A percentile compares a stretch with the other conserved stretches of the same genome.
These are phyloP conservation scores for Leucopsar rothschildi DNA, from an alignment of 2,113 vertebrate species.

Conservation along the genomic window DNA sequence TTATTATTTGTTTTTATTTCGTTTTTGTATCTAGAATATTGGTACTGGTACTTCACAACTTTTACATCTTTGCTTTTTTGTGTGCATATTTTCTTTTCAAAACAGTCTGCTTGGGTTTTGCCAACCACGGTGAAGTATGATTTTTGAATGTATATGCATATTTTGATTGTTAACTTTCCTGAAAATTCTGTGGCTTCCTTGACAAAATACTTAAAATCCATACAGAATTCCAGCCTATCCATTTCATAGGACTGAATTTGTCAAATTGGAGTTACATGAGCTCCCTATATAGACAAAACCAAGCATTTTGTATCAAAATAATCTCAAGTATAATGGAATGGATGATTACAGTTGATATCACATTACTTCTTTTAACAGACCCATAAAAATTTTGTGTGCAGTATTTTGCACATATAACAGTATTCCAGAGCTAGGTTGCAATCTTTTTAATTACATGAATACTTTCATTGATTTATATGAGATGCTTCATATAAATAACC, in stretches of 20 bases:
- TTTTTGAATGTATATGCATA: neutral
- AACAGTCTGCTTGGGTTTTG: neutral
- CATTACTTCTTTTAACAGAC: neutral
- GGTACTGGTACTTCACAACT: neutral
- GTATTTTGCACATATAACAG: neutral
- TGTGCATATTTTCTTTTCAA: neutral
- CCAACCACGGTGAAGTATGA: neutral
- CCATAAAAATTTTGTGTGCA: neutral
- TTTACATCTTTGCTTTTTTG: neutral
- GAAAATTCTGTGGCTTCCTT: neutral
- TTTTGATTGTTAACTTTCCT: neutral
- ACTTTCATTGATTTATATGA: neutral
- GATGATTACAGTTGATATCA: neutral
- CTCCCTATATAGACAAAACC: neutral
- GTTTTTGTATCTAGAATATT: neutral
- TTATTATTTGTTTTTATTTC: neutral
- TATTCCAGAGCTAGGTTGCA: neutral
- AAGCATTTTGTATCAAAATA: neutral
- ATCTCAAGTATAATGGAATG: neutral
- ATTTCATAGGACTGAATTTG: neutral
- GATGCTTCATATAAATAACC: neutral
- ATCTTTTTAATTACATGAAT: neutral
- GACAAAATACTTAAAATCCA: neutral
- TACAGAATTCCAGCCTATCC: neutral
- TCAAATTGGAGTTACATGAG: neutral